Conservation (phyloP, 2,797 vertebrate species). For the Cynopterus sphinx region DNA sequence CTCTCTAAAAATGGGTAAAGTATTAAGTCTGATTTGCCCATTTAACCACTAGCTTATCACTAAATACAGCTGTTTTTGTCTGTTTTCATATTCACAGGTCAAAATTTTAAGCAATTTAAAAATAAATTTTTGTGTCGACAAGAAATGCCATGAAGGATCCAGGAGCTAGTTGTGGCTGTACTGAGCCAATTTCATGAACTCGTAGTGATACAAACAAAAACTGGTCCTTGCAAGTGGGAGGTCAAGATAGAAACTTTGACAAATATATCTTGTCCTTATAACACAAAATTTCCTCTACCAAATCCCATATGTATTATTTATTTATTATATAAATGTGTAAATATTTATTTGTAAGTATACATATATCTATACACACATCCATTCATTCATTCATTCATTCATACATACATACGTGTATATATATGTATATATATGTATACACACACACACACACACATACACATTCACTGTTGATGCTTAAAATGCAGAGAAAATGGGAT, state of each 20-base stretch:
- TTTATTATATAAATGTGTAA: background rate
- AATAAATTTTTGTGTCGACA: slow-evolving; percentile 36
- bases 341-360: background rate
- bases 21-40: slow-evolving; percentile 4
- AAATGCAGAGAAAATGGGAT: slow-evolving; percentile 17
- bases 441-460: background rate
- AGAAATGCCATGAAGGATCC: background rate
- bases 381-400: background rate
- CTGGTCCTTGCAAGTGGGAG: background rate
- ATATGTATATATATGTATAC: no score
- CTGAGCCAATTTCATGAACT: slow-evolving; percentile 28
- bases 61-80: background rate
- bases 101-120: slow-evolving; percentile 55
- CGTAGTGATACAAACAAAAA: slow-evolving; percentile 35
- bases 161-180: slow-evolving; percentile 18
- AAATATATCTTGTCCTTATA: slow-evolving; percentile 38
- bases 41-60: background rate
- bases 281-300: slow-evolving; percentile 15
- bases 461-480: background rate
- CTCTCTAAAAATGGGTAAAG: slow-evolving; percentile 24
- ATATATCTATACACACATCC: background rate
- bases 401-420: background rate
- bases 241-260: slow-evolving; percentile 15
- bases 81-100: background rate
- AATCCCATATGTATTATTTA: background rate